phyloP scores from a whole-genome alignment of 2,888 invertebrate genomes.

The Balanococcus diminutus region DNA sequence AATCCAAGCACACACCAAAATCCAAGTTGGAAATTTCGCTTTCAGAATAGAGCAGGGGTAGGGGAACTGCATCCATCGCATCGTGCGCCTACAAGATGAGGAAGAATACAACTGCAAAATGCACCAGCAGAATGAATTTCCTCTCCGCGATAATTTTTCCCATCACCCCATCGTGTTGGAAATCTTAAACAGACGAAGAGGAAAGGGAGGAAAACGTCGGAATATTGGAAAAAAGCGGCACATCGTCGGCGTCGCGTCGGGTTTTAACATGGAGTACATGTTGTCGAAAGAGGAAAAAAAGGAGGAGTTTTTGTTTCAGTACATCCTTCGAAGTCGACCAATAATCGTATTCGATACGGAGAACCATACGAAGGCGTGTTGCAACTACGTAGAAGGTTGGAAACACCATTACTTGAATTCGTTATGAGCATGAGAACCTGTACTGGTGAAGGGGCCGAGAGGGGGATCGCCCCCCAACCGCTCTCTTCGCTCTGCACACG shows the following conservation, averaged over 20 bases:
- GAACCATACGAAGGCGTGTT: slow-evolving; percentile 44
- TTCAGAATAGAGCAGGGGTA: too few species aligned
- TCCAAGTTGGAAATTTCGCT: too few species aligned
- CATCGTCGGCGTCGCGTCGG: background rate
- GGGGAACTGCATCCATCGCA: too few species aligned
- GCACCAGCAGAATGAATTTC: too few species aligned
- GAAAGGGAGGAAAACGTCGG: background rate
- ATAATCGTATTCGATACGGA: slow-evolving; percentile 25
- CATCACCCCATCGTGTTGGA: too few species aligned
- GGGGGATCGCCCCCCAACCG: slow-evolving; percentile 15
- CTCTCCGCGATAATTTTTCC: too few species aligned
- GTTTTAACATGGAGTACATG: background rate
- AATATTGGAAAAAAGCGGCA: background rate
- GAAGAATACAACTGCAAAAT: too few species aligned
- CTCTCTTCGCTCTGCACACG: slow-evolving; percentile 43
- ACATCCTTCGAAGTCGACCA: slow-evolving; percentile 51
- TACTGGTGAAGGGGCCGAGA: background rate
- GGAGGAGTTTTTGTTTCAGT: slow-evolving; percentile 49
- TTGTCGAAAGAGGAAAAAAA: slow-evolving; percentile 19
- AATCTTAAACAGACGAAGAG: background rate
- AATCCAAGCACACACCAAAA: too few species aligned
- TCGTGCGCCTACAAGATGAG: too few species aligned
- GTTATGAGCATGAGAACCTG: slow-evolving; percentile 40
- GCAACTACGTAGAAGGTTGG: slow-evolving; percentile 35
- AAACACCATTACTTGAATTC: slow-evolving; percentile 50